phyloP scores from a whole-genome alignment of 2,113 vertebrate genomes.

The Meleagris gallopavo region DNA sequence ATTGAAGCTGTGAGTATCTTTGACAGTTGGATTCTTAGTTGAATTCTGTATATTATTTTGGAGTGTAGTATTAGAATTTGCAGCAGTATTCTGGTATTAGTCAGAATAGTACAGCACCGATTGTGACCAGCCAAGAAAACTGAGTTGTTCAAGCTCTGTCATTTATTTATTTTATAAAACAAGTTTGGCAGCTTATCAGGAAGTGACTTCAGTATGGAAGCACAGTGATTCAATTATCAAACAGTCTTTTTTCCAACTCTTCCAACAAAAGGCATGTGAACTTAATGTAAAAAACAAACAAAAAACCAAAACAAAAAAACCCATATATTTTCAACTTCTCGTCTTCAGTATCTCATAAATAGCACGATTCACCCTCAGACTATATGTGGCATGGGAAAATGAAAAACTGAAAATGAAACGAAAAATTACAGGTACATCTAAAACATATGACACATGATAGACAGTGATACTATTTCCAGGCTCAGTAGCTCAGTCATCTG shows the following conservation, averaged over 20 bases:
- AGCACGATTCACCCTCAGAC: background rate
- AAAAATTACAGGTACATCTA: background rate
- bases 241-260: background rate
- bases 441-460: background rate
- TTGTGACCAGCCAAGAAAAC: conserved; percentile 43
- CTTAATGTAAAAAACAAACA: background rate
- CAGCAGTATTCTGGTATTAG: background rate
- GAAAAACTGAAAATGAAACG: background rate
- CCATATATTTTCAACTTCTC: background rate
- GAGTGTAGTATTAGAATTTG: background rate
- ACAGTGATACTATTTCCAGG: background rate
- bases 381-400: background rate
- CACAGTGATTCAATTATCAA: conserved; percentile 50
- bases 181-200: conserved; percentile 70
- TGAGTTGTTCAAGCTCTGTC: conserved; percentile 38
- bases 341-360: background rate
- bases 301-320: background rate
- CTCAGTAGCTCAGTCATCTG: background rate
- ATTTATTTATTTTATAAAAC: conserved; percentile 62
- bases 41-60: conserved; percentile 16
- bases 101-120: conserved; percentile 29
- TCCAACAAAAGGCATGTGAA: background rate
- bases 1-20: background rate
- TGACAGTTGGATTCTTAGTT: background rate
- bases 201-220: conserved; percentile 70